A percentile compares a stretch with the other conserved stretches of the same genome.
Conservation (phyloP, 2,797 vertebrate species). For the Pipistrellus pygmaeus region DNA sequence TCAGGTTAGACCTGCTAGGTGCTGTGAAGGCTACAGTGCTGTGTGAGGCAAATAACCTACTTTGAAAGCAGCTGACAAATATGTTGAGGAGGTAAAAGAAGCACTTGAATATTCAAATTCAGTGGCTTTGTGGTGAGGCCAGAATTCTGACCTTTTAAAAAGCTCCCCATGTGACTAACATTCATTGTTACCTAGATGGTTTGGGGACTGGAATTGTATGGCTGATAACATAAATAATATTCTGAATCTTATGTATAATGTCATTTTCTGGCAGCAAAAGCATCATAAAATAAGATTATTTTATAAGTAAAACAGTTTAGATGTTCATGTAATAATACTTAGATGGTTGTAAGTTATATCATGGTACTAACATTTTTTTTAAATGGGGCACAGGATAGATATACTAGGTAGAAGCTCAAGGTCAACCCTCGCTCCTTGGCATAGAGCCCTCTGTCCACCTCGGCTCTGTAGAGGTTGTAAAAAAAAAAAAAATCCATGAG, state of each 20-base stretch:
- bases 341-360: neutral
- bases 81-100: neutral
- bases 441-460: neutral
- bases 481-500: neutral
- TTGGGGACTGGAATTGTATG: neutral
- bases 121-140: neutral
- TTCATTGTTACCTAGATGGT: neutral
- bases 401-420: neutral
- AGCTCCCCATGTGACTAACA: neutral
- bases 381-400: neutral
- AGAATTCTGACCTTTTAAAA: conserved; percentile 1
- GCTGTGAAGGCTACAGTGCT: neutral
- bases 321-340: neutral
- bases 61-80: neutral
- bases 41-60: neutral
- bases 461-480: neutral
- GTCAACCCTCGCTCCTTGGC: rapidly evolving
- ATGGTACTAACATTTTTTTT: neutral
- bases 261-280: neutral
- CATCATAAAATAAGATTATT: neutral
- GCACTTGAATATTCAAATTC: neutral
- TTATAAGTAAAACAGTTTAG: neutral
- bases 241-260: neutral
- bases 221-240: neutral
- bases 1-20: neutral